Evolutionary conservation across 2,113 vertebrate species (phyloP), one percentile per base, ranked within the genome.

Genomic region (Tachycineta bicolor): DNA sequence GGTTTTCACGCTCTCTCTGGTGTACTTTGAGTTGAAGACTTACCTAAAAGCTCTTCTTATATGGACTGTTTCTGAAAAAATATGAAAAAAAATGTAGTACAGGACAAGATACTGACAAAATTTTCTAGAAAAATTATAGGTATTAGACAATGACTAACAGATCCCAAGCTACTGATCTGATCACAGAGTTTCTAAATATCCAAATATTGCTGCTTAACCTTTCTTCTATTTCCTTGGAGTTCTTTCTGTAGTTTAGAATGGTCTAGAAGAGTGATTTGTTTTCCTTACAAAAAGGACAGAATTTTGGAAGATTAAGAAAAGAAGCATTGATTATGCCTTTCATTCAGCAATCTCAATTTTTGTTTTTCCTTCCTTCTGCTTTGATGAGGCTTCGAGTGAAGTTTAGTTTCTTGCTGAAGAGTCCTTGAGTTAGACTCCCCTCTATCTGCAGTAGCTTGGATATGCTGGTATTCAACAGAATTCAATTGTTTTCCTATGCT

Each of bases 61-160:
- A 43, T 55, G 12, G 44, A 44, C 6, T 24, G 21, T 34, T 90
- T 86, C 33, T 46, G 33, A 12, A 52, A 75, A 73, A 71, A 46
- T 15, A 43, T 29, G 14, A 14, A 21, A 21, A 31, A 31, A 43
- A 53, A 13, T 0, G 9, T 2, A 46, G 13, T 17, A 39, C 3
- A 28, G 46, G 23, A 64, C 8, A 90, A 73, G 44, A 82, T 7
- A 16, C 39, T 90, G 64, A 33, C 10, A 83, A 70, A 87, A 24
- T 11, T 68, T 84, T 93, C 63, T 31, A 49, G 74, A 64, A 71
- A 77, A 90, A 41, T 71, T 81, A n/a, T 37, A 2, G 44, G 3
- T 70, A 44, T 44, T 37, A 10, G 49, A 49, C 13, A 62, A 39
- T 50, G 33, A 89, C 67, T 85, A 26, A 74, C 6, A n/a, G 52